Percentiles rank a stretch among this genome's conserved stretches.
These are phyloP conservation scores for Corythoichthys haematopterus DNA, from an alignment of 2,113 vertebrate genomes.

Conservation along the genomic window DNA sequence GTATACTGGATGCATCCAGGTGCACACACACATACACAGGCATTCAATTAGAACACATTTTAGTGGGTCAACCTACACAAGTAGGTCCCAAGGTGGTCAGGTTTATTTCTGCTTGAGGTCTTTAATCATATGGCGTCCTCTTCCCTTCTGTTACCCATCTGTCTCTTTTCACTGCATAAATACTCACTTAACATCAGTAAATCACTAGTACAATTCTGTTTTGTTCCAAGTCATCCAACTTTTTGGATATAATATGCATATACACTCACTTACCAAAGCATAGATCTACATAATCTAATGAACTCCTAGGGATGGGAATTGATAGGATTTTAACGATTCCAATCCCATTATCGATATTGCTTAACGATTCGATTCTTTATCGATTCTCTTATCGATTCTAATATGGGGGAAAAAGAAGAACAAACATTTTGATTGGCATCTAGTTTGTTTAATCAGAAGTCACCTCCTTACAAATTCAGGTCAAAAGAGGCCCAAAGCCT, in stretches of 20 bases:
- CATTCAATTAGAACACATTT: conserved; percentile 3
- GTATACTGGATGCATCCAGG: not conserved
- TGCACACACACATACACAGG: conserved; percentile 1
- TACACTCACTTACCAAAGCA: not conserved
- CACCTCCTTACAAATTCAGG: too few species aligned
- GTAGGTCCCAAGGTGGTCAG: conserved; percentile 4
- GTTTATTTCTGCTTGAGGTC: conserved; percentile 6
- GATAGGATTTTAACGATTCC: too few species aligned
- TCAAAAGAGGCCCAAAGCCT: too few species aligned
- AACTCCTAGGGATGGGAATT: not conserved
- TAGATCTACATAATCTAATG: not conserved
- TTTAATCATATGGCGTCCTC: conserved; percentile 3
- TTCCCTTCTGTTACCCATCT: not conserved
- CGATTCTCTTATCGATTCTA: too few species aligned
- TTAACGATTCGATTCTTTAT: too few species aligned
- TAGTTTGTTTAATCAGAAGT: too few species aligned
- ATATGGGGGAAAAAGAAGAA: too few species aligned
- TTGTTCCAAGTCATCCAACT: not conserved
- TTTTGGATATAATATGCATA: not conserved
- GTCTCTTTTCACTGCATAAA: conserved; percentile 1
- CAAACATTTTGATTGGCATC: too few species aligned
- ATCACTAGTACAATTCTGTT: not conserved
- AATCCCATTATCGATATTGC: too few species aligned
- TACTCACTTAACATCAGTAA: not conserved
- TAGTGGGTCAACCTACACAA: conserved; percentile 5